Conservation (phyloP, 2,113 vertebrate genomes). For the Onychostoma macrolepis region DNA sequence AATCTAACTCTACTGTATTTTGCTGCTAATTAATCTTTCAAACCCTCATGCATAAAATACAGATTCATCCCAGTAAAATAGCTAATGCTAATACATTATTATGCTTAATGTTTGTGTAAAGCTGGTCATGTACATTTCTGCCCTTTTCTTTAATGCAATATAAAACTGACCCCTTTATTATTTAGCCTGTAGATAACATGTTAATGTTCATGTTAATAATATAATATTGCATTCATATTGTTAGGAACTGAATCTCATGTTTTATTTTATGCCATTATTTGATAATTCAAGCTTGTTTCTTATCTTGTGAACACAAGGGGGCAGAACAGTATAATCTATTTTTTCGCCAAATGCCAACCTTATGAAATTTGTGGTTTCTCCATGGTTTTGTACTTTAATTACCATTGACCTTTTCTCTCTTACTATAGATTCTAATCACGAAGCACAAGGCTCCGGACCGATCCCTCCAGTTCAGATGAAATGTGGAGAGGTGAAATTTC, state of each 20-base stretch:
- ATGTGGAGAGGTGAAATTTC: conserved; percentile 39
- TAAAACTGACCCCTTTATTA: neutral
- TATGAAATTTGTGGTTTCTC: conserved; percentile 26
- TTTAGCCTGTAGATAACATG: neutral
- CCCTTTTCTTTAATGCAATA: too few species aligned
- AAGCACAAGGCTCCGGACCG: conserved; percentile 34
- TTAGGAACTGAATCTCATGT: neutral
- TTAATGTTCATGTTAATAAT: neutral
- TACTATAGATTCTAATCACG: conserved; percentile 58
- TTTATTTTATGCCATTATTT: too few species aligned
- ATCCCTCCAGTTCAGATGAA: conserved; percentile 31
- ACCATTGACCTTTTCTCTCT: conserved; percentile 59
- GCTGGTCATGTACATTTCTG: too few species aligned
- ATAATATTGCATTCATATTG: neutral
- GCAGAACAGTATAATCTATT: conserved; percentile 60
- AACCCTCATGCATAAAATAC: neutral
- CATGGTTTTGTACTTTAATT: conserved; percentile 67
- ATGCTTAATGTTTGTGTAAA: neutral
- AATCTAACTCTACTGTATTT: neutral
- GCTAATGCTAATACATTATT: neutral
- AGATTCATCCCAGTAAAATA: neutral
- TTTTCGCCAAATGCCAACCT: too few species aligned
- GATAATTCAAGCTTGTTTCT: neutral
- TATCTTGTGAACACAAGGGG: conserved; percentile 61
- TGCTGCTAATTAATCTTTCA: neutral